These are phyloP conservation scores for Cygnus atratus DNA, from an alignment of 2,113 vertebrate species.

Conservation along the genomic window DNA sequence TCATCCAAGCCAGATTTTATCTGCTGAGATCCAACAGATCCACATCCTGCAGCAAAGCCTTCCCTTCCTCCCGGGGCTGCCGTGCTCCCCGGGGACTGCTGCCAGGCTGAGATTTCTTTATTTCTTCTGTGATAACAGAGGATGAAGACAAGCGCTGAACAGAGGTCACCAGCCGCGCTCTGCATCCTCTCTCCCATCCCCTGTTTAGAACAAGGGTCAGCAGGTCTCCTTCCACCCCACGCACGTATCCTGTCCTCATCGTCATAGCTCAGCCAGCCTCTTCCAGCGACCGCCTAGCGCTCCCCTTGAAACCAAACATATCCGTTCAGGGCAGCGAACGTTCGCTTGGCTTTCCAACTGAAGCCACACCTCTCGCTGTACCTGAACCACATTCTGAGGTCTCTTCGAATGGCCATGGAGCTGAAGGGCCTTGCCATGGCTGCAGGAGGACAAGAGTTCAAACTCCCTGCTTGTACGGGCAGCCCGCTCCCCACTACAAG, in stretches of 20 bases:
- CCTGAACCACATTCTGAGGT: not conserved
- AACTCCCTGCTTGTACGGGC: not conserved
- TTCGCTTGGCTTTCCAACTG: not conserved
- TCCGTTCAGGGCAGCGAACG: not conserved
- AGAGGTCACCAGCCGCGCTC: not conserved
- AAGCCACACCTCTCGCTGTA: not conserved
- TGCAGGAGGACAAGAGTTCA: not conserved
- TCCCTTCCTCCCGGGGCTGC: not conserved
- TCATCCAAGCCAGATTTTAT: not conserved
- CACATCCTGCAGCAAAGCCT: conserved; percentile 25
- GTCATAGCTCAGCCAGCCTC: not conserved
- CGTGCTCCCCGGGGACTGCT: not conserved
- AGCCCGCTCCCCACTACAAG: rapidly evolving
- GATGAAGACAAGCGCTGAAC: not conserved
- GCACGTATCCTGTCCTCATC: not conserved
- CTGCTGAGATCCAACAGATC: not conserved
- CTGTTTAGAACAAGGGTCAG: conserved; percentile 24
- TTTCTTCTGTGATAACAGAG: not conserved
- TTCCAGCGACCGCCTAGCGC: not conserved
- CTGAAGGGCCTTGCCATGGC: not conserved
- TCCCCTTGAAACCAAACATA: not conserved
- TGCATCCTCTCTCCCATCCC: conserved; percentile 18
- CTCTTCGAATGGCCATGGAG: not conserved
- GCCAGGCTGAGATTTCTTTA: not conserved
- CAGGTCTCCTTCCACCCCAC: conserved; percentile 13